phyloP scores from a whole-genome alignment of 2,888 invertebrate species.

The Meta bourneti region DNA sequence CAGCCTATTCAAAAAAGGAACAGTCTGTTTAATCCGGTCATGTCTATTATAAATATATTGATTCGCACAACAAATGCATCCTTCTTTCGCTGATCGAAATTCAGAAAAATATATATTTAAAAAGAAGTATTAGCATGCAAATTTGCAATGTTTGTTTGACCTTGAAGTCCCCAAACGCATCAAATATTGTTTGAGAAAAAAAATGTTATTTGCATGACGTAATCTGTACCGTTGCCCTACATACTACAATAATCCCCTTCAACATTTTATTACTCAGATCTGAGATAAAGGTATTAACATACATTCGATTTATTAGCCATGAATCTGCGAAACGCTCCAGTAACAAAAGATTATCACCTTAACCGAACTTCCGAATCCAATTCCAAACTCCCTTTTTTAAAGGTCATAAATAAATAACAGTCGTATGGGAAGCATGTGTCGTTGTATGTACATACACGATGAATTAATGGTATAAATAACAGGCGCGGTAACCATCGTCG shows the following conservation, averaged over 20 bases:
- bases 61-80: too few species aligned
- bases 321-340: not conserved
- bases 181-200: not conserved
- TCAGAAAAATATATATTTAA: too few species aligned
- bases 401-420: conserved; percentile 42
- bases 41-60: too few species aligned
- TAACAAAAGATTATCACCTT: not conserved
- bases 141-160: not conserved
- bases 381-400: not conserved
- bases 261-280: not conserved
- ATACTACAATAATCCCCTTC: not conserved
- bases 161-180: not conserved
- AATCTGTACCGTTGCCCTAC: not conserved
- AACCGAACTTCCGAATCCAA: not conserved
- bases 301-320: not conserved
- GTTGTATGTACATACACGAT: not conserved
- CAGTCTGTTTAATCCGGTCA: too few species aligned
- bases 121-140: too few species aligned
- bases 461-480: conserved; percentile 14
- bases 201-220: not conserved
- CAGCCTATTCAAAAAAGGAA: too few species aligned
- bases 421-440: conserved; percentile 5
- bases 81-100: too few species aligned
- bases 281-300: not conserved
- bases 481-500: not conserved